Percentiles rank a stretch among this genome's conserved stretches.
Evolutionary conservation across 2,113 vertebrate genomes (phyloP).

Genomic region (Chlorocebus sabaeus): DNA sequence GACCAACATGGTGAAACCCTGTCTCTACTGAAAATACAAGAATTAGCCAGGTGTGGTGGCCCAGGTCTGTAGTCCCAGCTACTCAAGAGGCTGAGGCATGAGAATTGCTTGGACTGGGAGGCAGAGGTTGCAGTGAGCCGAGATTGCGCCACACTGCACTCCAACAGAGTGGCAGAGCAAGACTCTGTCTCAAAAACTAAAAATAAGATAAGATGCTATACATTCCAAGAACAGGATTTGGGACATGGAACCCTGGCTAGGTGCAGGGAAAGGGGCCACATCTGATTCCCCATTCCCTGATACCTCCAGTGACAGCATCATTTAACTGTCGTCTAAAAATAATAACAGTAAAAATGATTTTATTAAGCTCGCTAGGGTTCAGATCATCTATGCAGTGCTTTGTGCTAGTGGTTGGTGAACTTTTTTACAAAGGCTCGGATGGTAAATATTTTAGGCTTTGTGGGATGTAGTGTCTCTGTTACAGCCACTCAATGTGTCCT

Average conservation of each 20-base stretch:
- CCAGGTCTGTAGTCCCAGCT: too few relatives aligned
- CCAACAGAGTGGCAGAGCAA: too few relatives aligned
- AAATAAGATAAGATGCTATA: too few relatives aligned
- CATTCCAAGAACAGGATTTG: background rate
- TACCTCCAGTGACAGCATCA: accelerated
- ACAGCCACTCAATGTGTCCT: accelerated
- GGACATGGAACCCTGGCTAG: accelerated
- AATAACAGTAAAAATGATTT: too few relatives aligned
- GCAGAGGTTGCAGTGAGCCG: too few relatives aligned
- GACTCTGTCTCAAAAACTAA: too few relatives aligned
- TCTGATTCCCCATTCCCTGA: background rate
- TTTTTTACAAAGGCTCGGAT: background rate
- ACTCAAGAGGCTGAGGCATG: too few relatives aligned
- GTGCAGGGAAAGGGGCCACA: background rate
- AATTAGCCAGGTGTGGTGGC: too few relatives aligned
- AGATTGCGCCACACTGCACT: accelerated
- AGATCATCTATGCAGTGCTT: background rate
- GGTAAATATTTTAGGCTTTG: background rate
- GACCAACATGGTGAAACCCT: too few relatives aligned
- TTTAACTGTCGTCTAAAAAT: background rate
- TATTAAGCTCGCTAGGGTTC: background rate
- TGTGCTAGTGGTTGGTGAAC: background rate
- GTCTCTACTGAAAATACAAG: too few relatives aligned
- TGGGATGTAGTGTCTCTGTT: background rate
- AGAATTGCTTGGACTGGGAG: too few relatives aligned